Base-by-base conservation (phyloP, 1,140 invertebrate species). In the Plutomurus gul region DNA sequence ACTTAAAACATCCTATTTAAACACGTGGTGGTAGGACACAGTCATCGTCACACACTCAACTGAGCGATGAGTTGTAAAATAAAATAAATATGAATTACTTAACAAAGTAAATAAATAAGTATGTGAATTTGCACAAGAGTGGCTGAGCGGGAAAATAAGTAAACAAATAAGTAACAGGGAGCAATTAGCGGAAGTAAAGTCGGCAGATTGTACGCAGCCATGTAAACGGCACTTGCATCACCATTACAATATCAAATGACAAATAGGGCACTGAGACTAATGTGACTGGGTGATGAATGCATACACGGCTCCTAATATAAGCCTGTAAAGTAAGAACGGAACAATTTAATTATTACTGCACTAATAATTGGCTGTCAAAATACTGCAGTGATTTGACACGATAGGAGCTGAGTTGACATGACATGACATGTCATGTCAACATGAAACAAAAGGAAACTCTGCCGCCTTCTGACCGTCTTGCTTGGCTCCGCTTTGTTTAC, bases 351-450 rank as follows among this genome's bases (percentile, higher is more conserved):
- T 65, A 65, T 65, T 65, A 65, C 56, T 65, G 56, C 56, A 30
- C 36, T 65, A 65, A 65, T 65, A 65, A 65, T 65, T 65, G 56
- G 56, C 56, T 65, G 56, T 65, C 56, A 65, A 65, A 65, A 65
- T 33, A 65, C 56, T 65, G 56, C 56, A 65, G 56, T 65, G 56
- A 65, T 65, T 65, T 65, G 56, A 65, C 56, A 65, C 56, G 56
- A 65, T 65, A 65, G 56, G 56, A 65, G 56, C 13, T 7, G 36
- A 27, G 25, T 30, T 65, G 56, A 65, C 56, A 65, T 65, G 27
- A 65, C 56, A 65, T 65, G 56, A 30, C 56, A 56, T 56, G 49
- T 56, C 49, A 65, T 33, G 27, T 27, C 56, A 65, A 30, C 56
- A 65, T 65, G 56, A 65, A 36, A 27, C 56, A 36, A n/a, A 56